These are phyloP conservation scores for Panzeria rudis DNA, from an alignment of 2,888 invertebrate genomes.

Conservation along the genomic window DNA sequence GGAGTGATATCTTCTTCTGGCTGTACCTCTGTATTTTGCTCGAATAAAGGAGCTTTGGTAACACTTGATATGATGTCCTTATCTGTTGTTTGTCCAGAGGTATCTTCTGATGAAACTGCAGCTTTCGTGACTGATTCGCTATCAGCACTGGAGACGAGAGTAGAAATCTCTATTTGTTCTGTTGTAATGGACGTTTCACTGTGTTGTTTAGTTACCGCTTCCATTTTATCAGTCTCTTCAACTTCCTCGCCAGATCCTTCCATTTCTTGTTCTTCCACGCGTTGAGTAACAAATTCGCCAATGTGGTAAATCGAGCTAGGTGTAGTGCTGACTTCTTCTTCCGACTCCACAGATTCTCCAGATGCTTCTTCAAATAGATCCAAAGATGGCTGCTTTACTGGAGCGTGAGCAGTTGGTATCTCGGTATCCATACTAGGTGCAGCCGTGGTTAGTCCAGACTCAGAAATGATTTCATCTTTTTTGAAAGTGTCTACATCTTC, in stretches of 20 bases:
- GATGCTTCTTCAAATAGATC: constrained; percentile 77
- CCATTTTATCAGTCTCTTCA: constrained; percentile 40
- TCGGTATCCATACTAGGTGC: constrained; percentile 11
- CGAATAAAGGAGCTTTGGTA: constrained; percentile 29
- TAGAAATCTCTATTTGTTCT: constrained; percentile 42
- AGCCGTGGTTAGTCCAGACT: neutral
- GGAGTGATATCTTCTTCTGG: neutral
- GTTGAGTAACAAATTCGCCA: constrained; percentile 74
- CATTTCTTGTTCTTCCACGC: constrained; percentile 66
- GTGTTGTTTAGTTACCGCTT: constrained; percentile 31
- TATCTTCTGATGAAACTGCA: constrained; percentile 14
- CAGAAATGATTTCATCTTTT: constrained; percentile 56
- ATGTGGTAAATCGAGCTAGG: constrained; percentile 71
- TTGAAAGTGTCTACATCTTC: constrained; percentile 55
- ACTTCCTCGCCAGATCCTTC: constrained; percentile 74
- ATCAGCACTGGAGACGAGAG: neutral
- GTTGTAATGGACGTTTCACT: constrained; percentile 27
- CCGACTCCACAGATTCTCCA: constrained; percentile 78
- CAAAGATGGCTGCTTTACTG: constrained; percentile 56
- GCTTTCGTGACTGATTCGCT: constrained; percentile 19
- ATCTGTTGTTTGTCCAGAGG: neutral
- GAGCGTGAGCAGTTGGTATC: constrained; percentile 13
- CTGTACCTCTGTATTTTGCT: constrained; percentile 4
- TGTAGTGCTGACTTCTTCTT: constrained; percentile 76
- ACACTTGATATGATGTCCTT: constrained; percentile 1